Percentiles rank a stretch among this genome's conserved stretches.
phyloP scores from a whole-genome alignment of 2,113 vertebrate genomes.

The Burhinus oedicnemus region DNA sequence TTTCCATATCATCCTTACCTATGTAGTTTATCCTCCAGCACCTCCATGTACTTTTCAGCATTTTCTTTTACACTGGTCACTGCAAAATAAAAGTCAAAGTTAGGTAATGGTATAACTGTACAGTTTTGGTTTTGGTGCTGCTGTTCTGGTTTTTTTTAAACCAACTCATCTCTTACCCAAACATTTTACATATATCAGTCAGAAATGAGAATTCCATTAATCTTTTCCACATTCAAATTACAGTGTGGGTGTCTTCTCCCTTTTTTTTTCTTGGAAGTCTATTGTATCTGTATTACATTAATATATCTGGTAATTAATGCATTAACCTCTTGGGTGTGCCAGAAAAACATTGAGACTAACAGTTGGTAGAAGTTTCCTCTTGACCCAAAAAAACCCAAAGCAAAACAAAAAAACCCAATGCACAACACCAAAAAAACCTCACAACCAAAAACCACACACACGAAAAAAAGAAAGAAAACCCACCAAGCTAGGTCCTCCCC shows the following conservation, averaged over 20 bases:
- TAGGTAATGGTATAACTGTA: background rate
- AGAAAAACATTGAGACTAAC: background rate
- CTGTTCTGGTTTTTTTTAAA: background rate
- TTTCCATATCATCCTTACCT: conserved; percentile 74
- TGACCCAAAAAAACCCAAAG: background rate
- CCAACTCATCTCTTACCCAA: background rate
- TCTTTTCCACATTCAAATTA: background rate
- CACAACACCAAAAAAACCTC: too few relatives aligned
- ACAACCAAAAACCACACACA: background rate
- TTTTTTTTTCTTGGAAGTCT: background rate
- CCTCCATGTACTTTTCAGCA: conserved; percentile 78
- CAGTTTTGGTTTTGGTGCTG: background rate
- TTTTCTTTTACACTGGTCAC: conserved; percentile 82
- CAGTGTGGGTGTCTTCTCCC: background rate
- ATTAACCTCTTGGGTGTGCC: background rate
- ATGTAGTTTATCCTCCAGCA: conserved; percentile 81
- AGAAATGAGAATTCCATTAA: background rate
- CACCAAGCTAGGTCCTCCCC: background rate
- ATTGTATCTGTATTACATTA: background rate
- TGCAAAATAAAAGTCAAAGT: conserved; percentile 64
- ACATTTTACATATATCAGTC: background rate
- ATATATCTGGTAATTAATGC: background rate
- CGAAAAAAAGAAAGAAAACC: background rate
- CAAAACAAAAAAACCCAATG: too few relatives aligned
- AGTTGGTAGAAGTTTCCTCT: background rate